These are phyloP conservation scores for Hexactinellida sp. DNA, from an alignment of 37 sponge, comb jelly and placozoan species.

Conservation along the genomic window DNA sequence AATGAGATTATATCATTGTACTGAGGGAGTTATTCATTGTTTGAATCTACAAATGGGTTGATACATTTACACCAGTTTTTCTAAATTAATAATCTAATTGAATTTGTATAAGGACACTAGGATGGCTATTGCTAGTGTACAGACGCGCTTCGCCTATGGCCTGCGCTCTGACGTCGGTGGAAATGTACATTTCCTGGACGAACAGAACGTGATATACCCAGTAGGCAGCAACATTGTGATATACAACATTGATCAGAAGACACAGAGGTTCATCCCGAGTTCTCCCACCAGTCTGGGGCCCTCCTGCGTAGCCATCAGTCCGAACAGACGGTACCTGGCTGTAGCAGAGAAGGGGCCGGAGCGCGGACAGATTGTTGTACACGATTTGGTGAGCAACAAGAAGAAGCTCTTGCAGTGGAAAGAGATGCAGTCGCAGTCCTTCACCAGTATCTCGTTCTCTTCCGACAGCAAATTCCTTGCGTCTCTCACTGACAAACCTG, in stretches of 20 bases:
- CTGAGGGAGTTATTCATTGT: neutral
- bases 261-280: conserved; percentile 71
- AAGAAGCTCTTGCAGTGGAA: conserved; percentile 41
- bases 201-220: conserved; percentile 87
- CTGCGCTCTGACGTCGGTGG: conserved; percentile 73
- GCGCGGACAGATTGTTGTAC: conserved; percentile 59
- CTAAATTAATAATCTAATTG: too few species aligned
- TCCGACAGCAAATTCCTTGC: conserved; percentile 90
- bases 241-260: conserved; percentile 80
- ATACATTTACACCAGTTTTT: too few species aligned
- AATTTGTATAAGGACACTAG: neutral
- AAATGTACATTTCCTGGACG: conserved; percentile 76
- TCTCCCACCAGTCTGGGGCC: conserved; percentile 35
- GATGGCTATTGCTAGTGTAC: conserved; percentile 67
- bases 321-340: conserved; percentile 84
- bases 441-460: conserved; percentile 79
- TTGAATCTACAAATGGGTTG: too few species aligned
- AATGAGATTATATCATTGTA: neutral
- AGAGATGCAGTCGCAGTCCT: conserved; percentile 41
- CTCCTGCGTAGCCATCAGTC: conserved; percentile 51
- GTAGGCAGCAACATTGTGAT: conserved; percentile 65
- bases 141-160: conserved; percentile 59
- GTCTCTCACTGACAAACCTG: conserved; percentile 45
- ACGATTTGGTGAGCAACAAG: conserved; percentile 65
- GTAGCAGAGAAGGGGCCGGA: conserved; percentile 78